Evolutionary conservation across 2,888 invertebrate species (phyloP).

Genomic region (Hyposoter didymator): DNA sequence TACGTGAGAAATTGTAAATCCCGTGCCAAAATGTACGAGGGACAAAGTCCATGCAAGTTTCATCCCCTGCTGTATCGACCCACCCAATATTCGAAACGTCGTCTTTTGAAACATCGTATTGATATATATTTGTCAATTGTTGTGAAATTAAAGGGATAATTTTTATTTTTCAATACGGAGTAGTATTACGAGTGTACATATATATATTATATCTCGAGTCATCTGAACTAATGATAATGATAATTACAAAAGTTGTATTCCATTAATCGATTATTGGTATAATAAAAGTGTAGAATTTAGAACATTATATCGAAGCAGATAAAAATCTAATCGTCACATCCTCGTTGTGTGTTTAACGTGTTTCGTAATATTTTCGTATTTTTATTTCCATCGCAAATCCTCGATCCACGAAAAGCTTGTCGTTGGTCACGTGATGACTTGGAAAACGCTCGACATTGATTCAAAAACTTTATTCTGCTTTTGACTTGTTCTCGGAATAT

Average conservation of each 20-base stretch:
- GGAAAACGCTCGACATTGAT: neutral
- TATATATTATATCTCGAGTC: constrained; percentile 56
- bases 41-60: constrained; percentile 45
- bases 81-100: constrained; percentile 27
- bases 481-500: neutral
- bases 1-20: constrained; percentile 55
- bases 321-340: constrained; percentile 30
- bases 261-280: constrained; percentile 46
- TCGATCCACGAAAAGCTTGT: too few species aligned
- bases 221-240: constrained; percentile 41
- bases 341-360: neutral
- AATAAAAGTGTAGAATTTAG: constrained; percentile 39
- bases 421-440: too few species aligned
- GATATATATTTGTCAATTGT: constrained; percentile 62
- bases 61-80: constrained; percentile 8
- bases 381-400: neutral
- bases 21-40: constrained; percentile 67
- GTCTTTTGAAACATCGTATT: constrained; percentile 51
- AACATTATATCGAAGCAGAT: constrained; percentile 32
- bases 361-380: neutral
- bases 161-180: constrained; percentile 67
- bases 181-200: constrained; percentile 68
- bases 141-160: constrained; percentile 61
- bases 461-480: neutral
- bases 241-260: constrained; percentile 59